Evolutionary conservation across 1,140 invertebrate species (phyloP).

Genomic region (Cherax quadricarinatus): DNA sequence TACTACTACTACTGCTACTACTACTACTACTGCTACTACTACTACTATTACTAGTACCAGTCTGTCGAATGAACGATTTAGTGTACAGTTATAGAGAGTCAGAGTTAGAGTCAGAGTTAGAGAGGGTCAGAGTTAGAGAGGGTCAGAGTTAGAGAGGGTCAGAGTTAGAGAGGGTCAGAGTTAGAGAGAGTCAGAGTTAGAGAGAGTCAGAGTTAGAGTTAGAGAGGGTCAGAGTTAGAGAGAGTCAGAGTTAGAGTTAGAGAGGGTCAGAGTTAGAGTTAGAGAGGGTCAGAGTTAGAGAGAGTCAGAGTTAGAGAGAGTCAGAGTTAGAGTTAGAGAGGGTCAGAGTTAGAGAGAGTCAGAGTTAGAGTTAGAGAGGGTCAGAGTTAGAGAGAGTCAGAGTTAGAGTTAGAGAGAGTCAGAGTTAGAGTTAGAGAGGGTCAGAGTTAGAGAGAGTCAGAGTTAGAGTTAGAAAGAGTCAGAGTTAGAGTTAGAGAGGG

Average conservation of each 20-base stretch:
- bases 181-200: background rate
- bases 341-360: background rate
- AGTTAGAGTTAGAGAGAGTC: too few species aligned
- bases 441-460: background rate
- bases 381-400: background rate
- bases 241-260: background rate
- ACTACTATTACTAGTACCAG: background rate
- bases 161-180: background rate
- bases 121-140: background rate
- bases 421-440: too few species aligned
- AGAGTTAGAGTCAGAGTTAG: too few species aligned
- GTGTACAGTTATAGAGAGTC: background rate
- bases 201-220: background rate
- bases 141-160: background rate
- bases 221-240: background rate
- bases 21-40: too few species aligned
- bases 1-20: too few species aligned
- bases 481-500: too few species aligned
- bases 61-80: background rate
- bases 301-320: background rate
- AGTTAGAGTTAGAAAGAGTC: too few species aligned
- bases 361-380: background rate
- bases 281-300: background rate
- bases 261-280: background rate
- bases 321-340: background rate